A percentile compares a stretch with the other conserved stretches of the same genome.
phyloP scores from a whole-genome alignment of 2,888 invertebrate species.

The Thymelicus lineola region DNA sequence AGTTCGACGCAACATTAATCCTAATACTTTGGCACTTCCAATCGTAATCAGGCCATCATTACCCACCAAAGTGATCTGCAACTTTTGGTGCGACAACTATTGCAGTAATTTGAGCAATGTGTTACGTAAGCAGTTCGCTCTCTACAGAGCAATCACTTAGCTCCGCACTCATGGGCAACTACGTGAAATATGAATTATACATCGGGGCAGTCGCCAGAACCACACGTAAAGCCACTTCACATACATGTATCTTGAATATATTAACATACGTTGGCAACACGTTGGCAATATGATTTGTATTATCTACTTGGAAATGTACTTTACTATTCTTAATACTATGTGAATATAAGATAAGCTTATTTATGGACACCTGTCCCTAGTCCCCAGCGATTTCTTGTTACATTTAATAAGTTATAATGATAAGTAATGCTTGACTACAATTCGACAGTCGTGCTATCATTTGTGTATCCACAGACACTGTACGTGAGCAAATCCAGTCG shows the following conservation, averaged over 20 bases:
- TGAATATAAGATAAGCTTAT: no score
- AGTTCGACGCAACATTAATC: no score
- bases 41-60: no score
- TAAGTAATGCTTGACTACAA: no score
- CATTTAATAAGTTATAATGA: no score
- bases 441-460: no score
- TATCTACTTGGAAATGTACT: neutral
- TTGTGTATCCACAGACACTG: no score
- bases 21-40: no score
- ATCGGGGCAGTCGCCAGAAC: slow-evolving; percentile 10
- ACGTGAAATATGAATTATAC: slow-evolving; percentile 22
- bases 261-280: neutral
- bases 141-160: slow-evolving; percentile 14
- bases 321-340: neutral
- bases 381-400: no score
- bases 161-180: slow-evolving; percentile 8
- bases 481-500: no score
- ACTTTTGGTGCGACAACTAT: neutral
- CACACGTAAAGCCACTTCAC: slow-evolving; percentile 3
- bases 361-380: no score
- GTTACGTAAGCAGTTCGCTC: neutral
- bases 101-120: neutral
- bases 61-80: neutral
- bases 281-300: neutral
- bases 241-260: slow-evolving; percentile 11